Evolutionary conservation across 37 sponge, comb jelly and placozoan species (phyloP), one percentile per base, ranked within the genome.

Genomic region (Aplysina aerophoba): DNA sequence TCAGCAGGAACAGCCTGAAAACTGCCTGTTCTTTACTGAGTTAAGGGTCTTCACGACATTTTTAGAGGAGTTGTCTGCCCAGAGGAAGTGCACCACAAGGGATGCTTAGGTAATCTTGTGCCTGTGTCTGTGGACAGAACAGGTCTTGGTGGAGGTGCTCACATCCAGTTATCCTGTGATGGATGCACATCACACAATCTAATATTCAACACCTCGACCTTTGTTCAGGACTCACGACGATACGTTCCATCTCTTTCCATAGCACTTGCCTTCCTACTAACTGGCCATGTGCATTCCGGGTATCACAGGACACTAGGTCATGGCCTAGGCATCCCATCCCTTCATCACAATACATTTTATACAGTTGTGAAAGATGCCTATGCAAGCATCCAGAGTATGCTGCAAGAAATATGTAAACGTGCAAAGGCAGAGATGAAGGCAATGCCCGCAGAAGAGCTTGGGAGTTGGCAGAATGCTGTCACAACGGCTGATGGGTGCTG

Each of bases 391-490:
- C 39, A 73, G 40, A 22, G 20, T 15, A 73, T 74, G 77, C 62
- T 85, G 20, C 37, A 86, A 25, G 69, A 61, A 0, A 21, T 53
- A 53, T 86, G 87, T 34, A 31, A 44, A 4, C 30, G 16, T 4
- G 87, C 68, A n/a, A 87, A 80, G 34, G 58, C 41, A 21, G 71
- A 87, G 15, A 87, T 87, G 87, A 87, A 87, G 57, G 57, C 14
- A 22, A 35, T 55, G 37, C 28, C 39, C 4, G 38, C 62, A 40
- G 36, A 20, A 3, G 73, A 71, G 0, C 24, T 73, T 0, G 85
- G 85, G 0, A 44, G 33, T 0, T 86, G 66, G 67, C 15, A 79
- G 27, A 62, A 55, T 28, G 87, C 81, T n/a, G 69, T 86, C 1
- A 86, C 80, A 15, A 19, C 62, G 13, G 80, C 58, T 3, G 87